Percentiles rank a stretch among this genome's conserved stretches.
These are phyloP conservation scores for Nibea coibor DNA, from an alignment of 2,113 vertebrate genomes.

Conservation along the genomic window DNA sequence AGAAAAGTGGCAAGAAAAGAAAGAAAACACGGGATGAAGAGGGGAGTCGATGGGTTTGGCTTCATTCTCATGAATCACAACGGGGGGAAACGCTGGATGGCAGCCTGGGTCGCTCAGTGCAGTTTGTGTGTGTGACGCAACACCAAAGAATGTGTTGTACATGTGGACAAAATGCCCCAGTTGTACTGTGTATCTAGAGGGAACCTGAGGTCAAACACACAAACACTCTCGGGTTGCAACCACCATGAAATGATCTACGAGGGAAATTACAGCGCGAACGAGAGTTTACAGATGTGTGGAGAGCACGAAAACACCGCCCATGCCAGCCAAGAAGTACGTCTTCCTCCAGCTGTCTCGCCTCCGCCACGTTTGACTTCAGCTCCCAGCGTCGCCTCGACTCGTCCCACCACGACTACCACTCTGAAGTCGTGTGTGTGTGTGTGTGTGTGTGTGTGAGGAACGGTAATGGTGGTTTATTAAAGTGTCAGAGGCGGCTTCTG, in stretches of 20 bases:
- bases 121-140: constrained; percentile 1
- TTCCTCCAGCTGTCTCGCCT: constrained; percentile 48
- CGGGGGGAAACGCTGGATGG: constrained; percentile 2
- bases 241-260: constrained; percentile 62
- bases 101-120: not conserved
- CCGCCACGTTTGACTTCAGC: constrained; percentile 28
- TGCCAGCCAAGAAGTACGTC: constrained; percentile 50
- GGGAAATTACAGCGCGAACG: constrained; percentile 50
- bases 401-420: not conserved
- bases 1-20: not conserved
- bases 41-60: constrained; percentile 14
- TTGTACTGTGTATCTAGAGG: constrained; percentile 43
- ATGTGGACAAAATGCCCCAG: constrained; percentile 38
- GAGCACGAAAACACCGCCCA: constrained; percentile 21
- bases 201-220: constrained; percentile 57
- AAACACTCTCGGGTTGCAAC: constrained; percentile 22
- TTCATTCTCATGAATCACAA: constrained; percentile 25
- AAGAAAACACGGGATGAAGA: constrained; percentile 4
- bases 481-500: constrained; percentile 57
- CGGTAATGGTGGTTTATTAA: constrained; percentile 60
- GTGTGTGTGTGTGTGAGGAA: not conserved
- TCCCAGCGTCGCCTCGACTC: constrained; percentile 13
- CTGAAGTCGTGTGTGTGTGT: constrained; percentile 20
- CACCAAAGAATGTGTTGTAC: constrained; percentile 38
- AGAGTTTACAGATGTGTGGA: constrained; percentile 61